Evolutionary conservation across 2,797 vertebrate genomes (phyloP).

Genomic region (Epinephelus awoara): DNA sequence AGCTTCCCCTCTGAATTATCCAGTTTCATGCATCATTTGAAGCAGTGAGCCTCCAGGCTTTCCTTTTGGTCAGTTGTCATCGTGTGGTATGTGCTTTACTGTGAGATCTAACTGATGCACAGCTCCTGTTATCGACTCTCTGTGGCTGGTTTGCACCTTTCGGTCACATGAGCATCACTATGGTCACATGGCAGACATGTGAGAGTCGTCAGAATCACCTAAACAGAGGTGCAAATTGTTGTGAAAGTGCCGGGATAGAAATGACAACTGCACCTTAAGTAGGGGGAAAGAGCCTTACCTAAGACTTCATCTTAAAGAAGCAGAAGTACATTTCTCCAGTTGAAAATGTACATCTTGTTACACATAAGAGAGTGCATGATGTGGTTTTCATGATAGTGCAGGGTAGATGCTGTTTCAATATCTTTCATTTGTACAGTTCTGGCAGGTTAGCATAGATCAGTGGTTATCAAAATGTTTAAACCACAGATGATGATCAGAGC

Average conservation of each 20-base stretch:
- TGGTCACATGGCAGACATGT: constrained; percentile 23
- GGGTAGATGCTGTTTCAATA: background rate
- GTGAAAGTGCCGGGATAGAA: background rate
- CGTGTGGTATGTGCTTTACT: constrained; percentile 1
- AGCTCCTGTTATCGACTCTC: constrained; percentile 18
- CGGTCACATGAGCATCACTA: constrained; percentile 25
- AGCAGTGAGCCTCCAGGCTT: constrained; percentile 27
- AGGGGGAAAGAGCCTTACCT: background rate
- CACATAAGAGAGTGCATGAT: background rate
- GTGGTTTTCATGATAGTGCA: background rate
- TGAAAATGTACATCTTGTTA: too few species aligned
- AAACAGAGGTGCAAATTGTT: background rate
- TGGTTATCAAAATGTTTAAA: background rate
- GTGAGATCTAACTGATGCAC: constrained; percentile 2
- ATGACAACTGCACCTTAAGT: background rate
- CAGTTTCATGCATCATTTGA: constrained; percentile 51
- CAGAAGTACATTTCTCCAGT: background rate
- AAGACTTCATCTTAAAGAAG: background rate
- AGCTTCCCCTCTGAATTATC: constrained; percentile 44
- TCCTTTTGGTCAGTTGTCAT: constrained; percentile 25
- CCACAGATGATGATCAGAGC: background rate
- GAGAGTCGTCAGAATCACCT: constrained; percentile 17
- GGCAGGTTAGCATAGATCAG: background rate
- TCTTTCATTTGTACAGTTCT: too few species aligned
- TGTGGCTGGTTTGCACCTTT: constrained; percentile 31